Evolutionary conservation across 2,888 invertebrate genomes (phyloP).

Genomic region (Amiota minor): DNA sequence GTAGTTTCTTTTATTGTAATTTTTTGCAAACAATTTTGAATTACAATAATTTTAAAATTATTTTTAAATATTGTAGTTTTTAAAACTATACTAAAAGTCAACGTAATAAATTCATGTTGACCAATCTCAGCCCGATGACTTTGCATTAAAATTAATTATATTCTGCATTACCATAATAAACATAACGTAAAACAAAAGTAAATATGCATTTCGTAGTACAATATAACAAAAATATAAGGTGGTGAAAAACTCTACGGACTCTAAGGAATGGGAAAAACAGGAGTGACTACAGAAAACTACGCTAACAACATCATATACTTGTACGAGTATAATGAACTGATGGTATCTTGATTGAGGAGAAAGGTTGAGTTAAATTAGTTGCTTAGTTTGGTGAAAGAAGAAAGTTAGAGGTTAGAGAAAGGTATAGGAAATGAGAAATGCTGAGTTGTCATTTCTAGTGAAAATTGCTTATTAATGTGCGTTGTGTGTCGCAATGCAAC

Average conservation of each 20-base stretch:
- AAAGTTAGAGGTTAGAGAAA: too few species aligned
- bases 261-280: too few species aligned
- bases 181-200: conserved; percentile 8
- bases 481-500: conserved; percentile 12
- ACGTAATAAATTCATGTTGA: background rate
- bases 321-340: background rate
- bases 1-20: background rate
- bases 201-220: background rate
- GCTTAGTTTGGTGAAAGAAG: too few species aligned
- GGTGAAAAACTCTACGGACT: too few species aligned
- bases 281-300: background rate
- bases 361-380: background rate
- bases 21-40: background rate
- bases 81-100: too few species aligned
- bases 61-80: background rate
- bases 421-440: background rate
- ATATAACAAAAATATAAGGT: background rate
- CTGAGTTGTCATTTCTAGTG: background rate
- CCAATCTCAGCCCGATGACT: background rate
- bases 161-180: conserved; percentile 14
- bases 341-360: background rate
- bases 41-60: background rate
- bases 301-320: background rate
- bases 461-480: background rate
- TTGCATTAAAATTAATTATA: conserved; percentile 25